Evolutionary conservation across 2,888 invertebrate species (phyloP), one percentile per base, ranked within the genome.

Genomic region (Ormyrus rosae): DNA sequence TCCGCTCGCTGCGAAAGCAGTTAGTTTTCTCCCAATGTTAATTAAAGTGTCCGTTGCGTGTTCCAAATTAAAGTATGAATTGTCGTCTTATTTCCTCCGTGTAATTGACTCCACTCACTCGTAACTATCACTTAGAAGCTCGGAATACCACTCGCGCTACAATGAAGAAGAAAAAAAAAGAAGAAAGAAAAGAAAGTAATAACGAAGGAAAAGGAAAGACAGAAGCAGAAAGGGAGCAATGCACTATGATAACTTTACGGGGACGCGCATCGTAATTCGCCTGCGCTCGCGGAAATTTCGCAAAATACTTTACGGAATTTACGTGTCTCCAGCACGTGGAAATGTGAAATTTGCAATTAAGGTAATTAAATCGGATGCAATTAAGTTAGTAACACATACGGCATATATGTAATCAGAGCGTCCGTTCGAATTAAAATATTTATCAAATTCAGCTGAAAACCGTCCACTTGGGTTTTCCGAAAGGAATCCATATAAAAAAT

Each of bases 11-110:
- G 19, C 60, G 61, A 53, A 61, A 72, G 80, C 65, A 71, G 72
- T 77, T 77, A 72, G 56, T 81, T 77, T 81, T 77, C 68, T 58
- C 46, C 56, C 67, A 63, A 79, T 73, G 75, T 73, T 79, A 81
- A 79, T 79, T 76, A 78, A 81, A 74, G 81, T 81, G 81, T 74
- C 78, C 64, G 78, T 81, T 81, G 81, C 81, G 81, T 78, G 81
- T 78, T 74, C 81, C 75, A 81, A 78, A 81, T 81, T 78, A 78
- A 81, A 78, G 81, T 81, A 81, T 70, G 81, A 73, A 78, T 65
- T 81, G 81, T 81, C 81, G 64, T 81, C 81, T 77, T 80, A 76
- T 80, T 80, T 76, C 80, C 70, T 61, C 53, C 71, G 19, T 73
- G 77, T 81, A 81, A 81, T 77, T 77, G 81, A 81, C 81, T 77